Evolutionary conservation across 2,888 invertebrate genomes (phyloP).

Genomic region (Andrena flavipes): DNA sequence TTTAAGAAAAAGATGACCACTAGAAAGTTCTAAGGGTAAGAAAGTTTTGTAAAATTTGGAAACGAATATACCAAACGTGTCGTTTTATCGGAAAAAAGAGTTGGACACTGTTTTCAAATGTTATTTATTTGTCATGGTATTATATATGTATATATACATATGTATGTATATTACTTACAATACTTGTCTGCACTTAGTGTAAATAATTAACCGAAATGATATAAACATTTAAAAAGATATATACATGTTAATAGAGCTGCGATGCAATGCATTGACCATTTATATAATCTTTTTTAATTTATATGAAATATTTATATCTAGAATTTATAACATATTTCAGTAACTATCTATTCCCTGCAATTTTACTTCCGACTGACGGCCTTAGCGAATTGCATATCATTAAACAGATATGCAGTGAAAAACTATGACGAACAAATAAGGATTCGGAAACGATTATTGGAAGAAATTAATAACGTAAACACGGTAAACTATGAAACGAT

Average conservation of each 20-base stretch:
- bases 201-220: constrained; percentile 45
- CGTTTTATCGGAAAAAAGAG: not conserved
- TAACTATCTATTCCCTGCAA: constrained; percentile 19
- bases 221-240: constrained; percentile 38
- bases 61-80: not conserved
- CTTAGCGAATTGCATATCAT: not conserved
- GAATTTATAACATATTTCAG: constrained; percentile 21
- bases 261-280: constrained; percentile 22
- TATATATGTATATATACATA: constrained; percentile 35
- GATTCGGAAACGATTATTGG: not conserved
- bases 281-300: constrained; percentile 28
- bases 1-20: constrained; percentile 17
- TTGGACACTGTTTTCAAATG: constrained; percentile 16
- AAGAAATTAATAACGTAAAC: constrained; percentile 6
- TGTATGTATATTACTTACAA: constrained; percentile 38
- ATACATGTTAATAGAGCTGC: constrained; percentile 35
- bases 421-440: constrained; percentile 1
- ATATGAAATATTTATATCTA: constrained; percentile 34
- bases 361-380: constrained; percentile 17
- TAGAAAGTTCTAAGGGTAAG: no score
- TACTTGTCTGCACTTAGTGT: constrained; percentile 27
- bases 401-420: not conserved
- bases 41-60: not conserved
- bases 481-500: constrained; percentile 20
- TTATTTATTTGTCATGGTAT: constrained; percentile 48